Percentiles rank a stretch among this genome's conserved stretches.
Conservation (phyloP, 2,888 invertebrate genomes). For the Protodeltote pygarga region DNA sequence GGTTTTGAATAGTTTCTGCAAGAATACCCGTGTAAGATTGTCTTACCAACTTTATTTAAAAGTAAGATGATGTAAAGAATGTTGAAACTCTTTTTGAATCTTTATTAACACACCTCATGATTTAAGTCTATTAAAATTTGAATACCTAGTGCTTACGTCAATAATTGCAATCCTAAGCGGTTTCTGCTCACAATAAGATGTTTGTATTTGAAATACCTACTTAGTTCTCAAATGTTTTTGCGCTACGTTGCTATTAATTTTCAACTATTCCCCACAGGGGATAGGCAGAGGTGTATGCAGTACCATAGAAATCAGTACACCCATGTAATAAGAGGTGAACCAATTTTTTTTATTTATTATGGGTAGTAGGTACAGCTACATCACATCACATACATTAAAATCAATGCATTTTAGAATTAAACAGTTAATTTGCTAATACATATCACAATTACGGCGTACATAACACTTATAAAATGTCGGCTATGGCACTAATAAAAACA, state of each 20-base stretch:
- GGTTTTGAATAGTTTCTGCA: constrained; percentile 21
- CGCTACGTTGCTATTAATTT: neutral
- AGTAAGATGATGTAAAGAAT: constrained; percentile 32
- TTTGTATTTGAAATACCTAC: constrained; percentile 13
- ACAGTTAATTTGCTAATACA: no score
- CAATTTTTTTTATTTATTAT: no score
- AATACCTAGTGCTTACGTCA: constrained; percentile 22
- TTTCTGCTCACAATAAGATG: constrained; percentile 15
- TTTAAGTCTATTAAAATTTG: constrained; percentile 4
- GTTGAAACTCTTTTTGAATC: constrained; percentile 21
- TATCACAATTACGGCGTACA: no score
- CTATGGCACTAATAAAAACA: no score
- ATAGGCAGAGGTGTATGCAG: no score
- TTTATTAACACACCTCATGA: constrained; percentile 12
- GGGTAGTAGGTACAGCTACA: no score
- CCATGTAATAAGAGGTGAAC: no score
- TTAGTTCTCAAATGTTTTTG: neutral
- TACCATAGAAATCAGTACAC: no score
- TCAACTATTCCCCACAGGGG: no score
- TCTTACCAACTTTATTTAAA: constrained; percentile 27
- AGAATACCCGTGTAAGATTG: constrained; percentile 18
- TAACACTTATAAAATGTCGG: no score
- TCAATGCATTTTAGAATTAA: no score
- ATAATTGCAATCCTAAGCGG: constrained; percentile 6
- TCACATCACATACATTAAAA: no score